Evolutionary conservation across 1,140 invertebrate species (phyloP).

Genomic region (Sycophaga agraensis): DNA sequence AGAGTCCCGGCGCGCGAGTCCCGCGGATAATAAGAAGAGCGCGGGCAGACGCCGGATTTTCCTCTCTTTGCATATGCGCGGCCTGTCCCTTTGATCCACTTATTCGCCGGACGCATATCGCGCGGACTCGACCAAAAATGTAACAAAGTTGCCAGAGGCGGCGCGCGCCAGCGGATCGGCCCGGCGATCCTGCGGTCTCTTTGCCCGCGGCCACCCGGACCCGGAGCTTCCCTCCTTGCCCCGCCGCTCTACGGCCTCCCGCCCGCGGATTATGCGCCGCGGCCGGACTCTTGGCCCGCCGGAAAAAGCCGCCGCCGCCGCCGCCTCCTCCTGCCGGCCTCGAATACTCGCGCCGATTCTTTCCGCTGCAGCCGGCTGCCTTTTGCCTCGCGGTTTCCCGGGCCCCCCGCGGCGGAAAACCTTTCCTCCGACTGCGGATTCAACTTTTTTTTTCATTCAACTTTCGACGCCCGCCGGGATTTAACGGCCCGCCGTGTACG

Average conservation of each 20-base stretch:
- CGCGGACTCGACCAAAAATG: constrained; percentile 49
- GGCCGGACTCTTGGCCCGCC: no score
- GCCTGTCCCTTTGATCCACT: constrained; percentile 50
- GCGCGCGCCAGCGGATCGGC: constrained; percentile 28
- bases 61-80: background rate
- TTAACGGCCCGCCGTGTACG: no score
- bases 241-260: constrained; percentile 30
- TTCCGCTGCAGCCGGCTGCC: no score
- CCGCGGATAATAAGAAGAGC: constrained; percentile 31
- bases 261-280: no score
- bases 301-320: no score
- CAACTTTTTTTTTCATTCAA: no score
- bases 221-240: constrained; percentile 18
- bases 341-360: no score
- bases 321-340: no score
- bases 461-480: no score
- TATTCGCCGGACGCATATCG: background rate
- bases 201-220: constrained; percentile 40
- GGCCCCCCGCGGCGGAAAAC: no score
- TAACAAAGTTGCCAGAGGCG: constrained; percentile 51
- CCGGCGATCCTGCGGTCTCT: constrained; percentile 52
- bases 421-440: no score
- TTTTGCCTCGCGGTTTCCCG: no score
- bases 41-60: constrained; percentile 29
- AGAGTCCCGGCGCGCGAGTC: constrained; percentile 7